Percentiles rank a stretch among this genome's conserved stretches.
These are phyloP conservation scores for Myiopsitta monachus DNA, from an alignment of 2,113 vertebrate species.

Conservation along the genomic window DNA sequence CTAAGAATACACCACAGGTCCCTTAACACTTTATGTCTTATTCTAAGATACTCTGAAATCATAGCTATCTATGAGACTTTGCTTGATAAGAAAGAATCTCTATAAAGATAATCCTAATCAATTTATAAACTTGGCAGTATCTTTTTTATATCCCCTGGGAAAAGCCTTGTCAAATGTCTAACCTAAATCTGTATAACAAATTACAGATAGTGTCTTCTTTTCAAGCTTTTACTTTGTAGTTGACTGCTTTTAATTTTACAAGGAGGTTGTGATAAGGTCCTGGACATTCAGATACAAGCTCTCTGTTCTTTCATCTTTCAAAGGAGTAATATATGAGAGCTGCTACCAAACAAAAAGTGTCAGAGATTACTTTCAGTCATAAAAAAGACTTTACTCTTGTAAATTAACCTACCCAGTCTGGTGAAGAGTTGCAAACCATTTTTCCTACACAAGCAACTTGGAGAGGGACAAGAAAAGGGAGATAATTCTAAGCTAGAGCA, in stretches of 20 bases:
- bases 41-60: not conserved
- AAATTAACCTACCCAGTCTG: not conserved
- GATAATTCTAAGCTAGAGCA: not conserved
- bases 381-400: not conserved
- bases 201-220: not conserved
- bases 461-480: not conserved
- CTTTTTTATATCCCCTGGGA: not conserved
- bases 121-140: not conserved
- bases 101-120: not conserved
- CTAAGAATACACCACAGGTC: not conserved
- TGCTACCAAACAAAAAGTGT: not conserved
- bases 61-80: not conserved
- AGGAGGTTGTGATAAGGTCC: not conserved
- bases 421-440: not conserved
- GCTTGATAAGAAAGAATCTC: not conserved
- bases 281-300: not conserved
- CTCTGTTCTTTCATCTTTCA: not conserved
- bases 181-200: constrained; percentile 25
- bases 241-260: constrained; percentile 13
- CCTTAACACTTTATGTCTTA: not conserved
- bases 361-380: not conserved
- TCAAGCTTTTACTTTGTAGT: not conserved
- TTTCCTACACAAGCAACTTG: not conserved
- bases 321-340: not conserved
- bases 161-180: not conserved